Percentiles rank a stretch among this genome's conserved stretches.
These are phyloP conservation scores for Drosophila parthenogenetica DNA, from an alignment of 2,888 invertebrate genomes.

Conservation along the genomic window DNA sequence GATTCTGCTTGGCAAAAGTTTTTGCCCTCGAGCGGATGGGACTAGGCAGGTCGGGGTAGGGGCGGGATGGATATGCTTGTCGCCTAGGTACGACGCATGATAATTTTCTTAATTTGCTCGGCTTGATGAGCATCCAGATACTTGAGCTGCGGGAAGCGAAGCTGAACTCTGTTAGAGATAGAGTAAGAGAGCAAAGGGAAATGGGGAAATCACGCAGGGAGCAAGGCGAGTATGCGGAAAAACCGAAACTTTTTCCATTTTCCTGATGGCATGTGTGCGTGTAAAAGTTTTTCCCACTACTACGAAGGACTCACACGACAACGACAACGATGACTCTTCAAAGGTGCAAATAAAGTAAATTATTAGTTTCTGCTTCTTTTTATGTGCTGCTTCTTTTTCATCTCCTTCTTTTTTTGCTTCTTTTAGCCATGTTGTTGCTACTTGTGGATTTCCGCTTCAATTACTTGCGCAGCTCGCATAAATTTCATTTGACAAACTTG, in stretches of 20 bases:
- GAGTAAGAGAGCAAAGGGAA: background rate
- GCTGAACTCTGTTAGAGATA: background rate
- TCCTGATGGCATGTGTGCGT: slow-evolving; percentile 76
- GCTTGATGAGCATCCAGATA: slow-evolving; percentile 67
- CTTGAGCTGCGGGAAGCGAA: slow-evolving; percentile 1
- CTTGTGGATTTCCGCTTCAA: slow-evolving; percentile 80
- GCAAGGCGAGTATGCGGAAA: slow-evolving; percentile 23
- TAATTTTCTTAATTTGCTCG: slow-evolving; percentile 78
- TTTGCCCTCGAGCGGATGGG: slow-evolving; percentile 10
- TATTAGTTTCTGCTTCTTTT: slow-evolving; percentile 68
- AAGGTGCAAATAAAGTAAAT: slow-evolving; percentile 80
- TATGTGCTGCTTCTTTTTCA: slow-evolving; percentile 28
- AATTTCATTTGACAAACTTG: slow-evolving; percentile 79
- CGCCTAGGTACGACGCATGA: slow-evolving; percentile 77
- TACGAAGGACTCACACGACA: slow-evolving; percentile 9
- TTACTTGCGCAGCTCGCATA: slow-evolving; percentile 72
- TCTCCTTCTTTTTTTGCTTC: slow-evolving; percentile 21
- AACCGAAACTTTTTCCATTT: slow-evolving; percentile 74
- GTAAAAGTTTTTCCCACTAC: slow-evolving; percentile 71
- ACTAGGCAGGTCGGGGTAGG: background rate
- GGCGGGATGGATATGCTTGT: slow-evolving; percentile 28
- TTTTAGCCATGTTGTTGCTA: slow-evolving; percentile 31
- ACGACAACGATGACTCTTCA: slow-evolving; percentile 62
- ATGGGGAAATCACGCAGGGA: background rate
- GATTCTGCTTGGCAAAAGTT: slow-evolving; percentile 65